Evolutionary conservation across 2,113 vertebrate species (phyloP), one percentile per base, ranked within the genome.

Genomic region (Plecturocebus donacophilus): DNA sequence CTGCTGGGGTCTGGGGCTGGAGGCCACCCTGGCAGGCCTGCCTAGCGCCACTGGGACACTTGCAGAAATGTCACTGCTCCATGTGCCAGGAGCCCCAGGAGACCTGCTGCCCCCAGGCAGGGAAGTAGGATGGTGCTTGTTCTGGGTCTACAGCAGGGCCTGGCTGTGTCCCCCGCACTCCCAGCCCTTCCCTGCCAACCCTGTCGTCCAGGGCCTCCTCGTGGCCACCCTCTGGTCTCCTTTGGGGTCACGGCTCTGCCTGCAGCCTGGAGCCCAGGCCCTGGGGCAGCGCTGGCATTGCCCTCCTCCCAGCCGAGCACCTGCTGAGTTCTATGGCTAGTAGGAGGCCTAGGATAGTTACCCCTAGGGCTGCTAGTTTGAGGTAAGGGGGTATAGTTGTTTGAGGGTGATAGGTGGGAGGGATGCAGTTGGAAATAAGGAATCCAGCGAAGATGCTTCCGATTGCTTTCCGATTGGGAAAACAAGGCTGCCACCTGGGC

Each of bases 171-270:
- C 12, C 2, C 2, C 16, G 54, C 10, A 40, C n/a, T 13, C 81
- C 70, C 23, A 23, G 42, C 3, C 40, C 45, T 10, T 47, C 54
- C 66, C 75, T 19, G 70, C 2, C 0, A 71, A 30, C 14, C 56
- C 21, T 2, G 1, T 30, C 1, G 0, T 2, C 10, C 40, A 35
- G 45, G 81, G 40, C 35, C 71, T 61, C 27, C 45, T 0, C 0
- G 9, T 4, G 45, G n/a, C 45, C 42, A 10, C 68, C 54, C 21
- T 27, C 38, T 5, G 2, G 45, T 23, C 73, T 90, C 14, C 66
- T 58, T 17, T 38, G 32, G 61, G 76, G 27, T 70, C 25, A 16
- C 9, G 27, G 76, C 40, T 49, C 75, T 73, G 76, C 76, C 45
- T 38, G 52, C n/a, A 5, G 80, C 77, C 25, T 14, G 45, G 16